Base-by-base conservation (phyloP, 2,797 vertebrate species). In the Staurois parvus region DNA sequence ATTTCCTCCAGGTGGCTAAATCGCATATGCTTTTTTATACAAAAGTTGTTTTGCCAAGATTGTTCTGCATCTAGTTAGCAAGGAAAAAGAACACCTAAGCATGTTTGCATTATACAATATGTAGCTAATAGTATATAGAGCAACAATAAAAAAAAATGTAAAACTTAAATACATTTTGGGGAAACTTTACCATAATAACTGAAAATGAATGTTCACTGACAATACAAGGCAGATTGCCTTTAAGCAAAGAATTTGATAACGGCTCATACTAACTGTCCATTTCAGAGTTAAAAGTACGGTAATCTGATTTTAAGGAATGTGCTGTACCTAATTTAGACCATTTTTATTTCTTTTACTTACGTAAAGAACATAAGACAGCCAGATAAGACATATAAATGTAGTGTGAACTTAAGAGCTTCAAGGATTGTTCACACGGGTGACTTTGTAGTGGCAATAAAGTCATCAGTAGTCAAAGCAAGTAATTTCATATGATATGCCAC, bases 381-480 rank as follows among this genome's bases (percentile, higher is more conserved):
- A 81, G 79, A 81, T 81, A 73, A 81, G 45, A 81, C 32, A 15
- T 40, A 72, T 81, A 81, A 81, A 42, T 62, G 48, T 9, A 42
- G 34, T 4, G 6, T 81, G 69, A 81, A 69, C 79, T 81, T 64
- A 73, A 7, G 10, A 21, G 69, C 79, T 81, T 81, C 69, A 72
- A 81, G 69, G 69, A 52, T 81, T 37, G 30, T 62, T 40, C 48
- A 72, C 32, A 29, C 12, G 2, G 69, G 29, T 72, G 69, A 72
- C 79, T 73, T 72, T 81, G 79, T 81, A 81, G 79, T 56, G 32
- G 69, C 79, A 62, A 81, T 81, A 81, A 81, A 81, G 79, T 81
- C 32, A 81, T 81, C 79, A 72, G 79, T 81, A 81, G 79, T 81
- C 79, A 81, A 81, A 81, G 79, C 79, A 81, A 73, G 73, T 73